A percentile compares a stretch with the other conserved stretches of the same genome.
phyloP scores from a whole-genome alignment of 2,113 vertebrate genomes.

The Procavia capensis region DNA sequence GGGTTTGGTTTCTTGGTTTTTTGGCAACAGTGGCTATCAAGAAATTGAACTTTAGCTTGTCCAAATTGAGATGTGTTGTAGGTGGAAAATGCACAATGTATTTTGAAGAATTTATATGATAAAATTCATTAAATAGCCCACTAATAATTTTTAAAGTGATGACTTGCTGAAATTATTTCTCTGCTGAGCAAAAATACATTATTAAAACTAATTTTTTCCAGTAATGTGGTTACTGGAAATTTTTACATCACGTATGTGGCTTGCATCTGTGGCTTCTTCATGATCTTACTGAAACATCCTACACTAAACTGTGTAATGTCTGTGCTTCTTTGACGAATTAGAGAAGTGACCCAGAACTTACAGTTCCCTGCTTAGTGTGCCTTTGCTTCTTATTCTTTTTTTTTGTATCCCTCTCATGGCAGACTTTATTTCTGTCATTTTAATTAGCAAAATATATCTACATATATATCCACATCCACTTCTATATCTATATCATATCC shows the following conservation, averaged over 20 bases:
- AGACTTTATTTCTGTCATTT: not conserved
- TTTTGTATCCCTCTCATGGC: not conserved
- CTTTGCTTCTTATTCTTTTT: not conserved
- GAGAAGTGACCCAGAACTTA: not conserved
- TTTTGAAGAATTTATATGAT: too few species aligned
- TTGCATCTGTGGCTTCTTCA: not conserved
- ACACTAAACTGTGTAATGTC: not conserved
- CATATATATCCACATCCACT: too few species aligned
- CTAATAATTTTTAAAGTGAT: too few species aligned
- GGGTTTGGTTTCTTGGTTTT: too few species aligned
- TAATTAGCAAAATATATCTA: not conserved
- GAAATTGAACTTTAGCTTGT: not conserved
- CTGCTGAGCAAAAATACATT: too few species aligned
- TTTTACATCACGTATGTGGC: not conserved
- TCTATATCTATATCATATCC: too few species aligned
- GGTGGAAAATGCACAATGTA: not conserved
- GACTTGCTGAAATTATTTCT: not conserved
- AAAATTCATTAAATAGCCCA: too few species aligned
- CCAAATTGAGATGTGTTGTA: not conserved
- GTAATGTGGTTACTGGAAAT: not conserved
- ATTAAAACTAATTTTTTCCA: not conserved
- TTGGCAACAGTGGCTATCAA: not conserved
- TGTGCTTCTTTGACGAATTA: constrained; percentile 13
- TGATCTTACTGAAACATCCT: not conserved
- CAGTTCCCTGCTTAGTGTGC: not conserved